phyloP scores from a whole-genome alignment of 2,113 vertebrate species.

The Pomatorhinus ruficollis region DNA sequence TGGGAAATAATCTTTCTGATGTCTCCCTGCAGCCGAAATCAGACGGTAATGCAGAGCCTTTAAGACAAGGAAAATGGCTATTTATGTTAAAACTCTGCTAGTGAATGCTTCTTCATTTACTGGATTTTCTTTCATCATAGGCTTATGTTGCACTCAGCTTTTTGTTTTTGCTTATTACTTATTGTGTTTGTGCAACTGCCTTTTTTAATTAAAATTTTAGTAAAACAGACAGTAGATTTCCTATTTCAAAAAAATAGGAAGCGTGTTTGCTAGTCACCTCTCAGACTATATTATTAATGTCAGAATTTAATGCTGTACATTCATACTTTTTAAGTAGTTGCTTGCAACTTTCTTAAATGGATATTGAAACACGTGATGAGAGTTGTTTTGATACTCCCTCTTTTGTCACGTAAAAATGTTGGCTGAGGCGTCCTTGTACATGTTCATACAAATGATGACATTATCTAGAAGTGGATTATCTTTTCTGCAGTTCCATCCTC shows the following conservation, averaged over 20 bases:
- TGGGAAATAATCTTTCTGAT: background rate
- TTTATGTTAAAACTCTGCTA: background rate
- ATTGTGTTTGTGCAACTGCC: background rate
- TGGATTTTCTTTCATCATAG: background rate
- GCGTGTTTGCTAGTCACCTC: background rate
- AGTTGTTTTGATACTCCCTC: background rate
- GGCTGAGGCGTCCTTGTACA: background rate
- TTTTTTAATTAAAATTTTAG: background rate
- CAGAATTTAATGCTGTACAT: background rate
- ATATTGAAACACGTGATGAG: background rate
- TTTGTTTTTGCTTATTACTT: background rate
- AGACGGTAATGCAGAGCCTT: background rate
- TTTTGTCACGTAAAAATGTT: background rate
- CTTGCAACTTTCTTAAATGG: background rate
- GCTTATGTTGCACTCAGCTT: background rate
- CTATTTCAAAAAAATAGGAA: background rate
- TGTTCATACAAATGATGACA: constrained; percentile 43
- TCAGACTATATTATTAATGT: background rate
- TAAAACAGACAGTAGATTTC: background rate
- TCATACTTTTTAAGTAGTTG: background rate
- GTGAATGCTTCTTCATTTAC: background rate
- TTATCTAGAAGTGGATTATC: constrained; percentile 51
- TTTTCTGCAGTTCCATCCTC: constrained; percentile 13
- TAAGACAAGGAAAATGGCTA: background rate
- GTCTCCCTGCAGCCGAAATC: background rate